phyloP scores from a whole-genome alignment of 2,113 vertebrate species.

The Ramphastos sulfuratus region DNA sequence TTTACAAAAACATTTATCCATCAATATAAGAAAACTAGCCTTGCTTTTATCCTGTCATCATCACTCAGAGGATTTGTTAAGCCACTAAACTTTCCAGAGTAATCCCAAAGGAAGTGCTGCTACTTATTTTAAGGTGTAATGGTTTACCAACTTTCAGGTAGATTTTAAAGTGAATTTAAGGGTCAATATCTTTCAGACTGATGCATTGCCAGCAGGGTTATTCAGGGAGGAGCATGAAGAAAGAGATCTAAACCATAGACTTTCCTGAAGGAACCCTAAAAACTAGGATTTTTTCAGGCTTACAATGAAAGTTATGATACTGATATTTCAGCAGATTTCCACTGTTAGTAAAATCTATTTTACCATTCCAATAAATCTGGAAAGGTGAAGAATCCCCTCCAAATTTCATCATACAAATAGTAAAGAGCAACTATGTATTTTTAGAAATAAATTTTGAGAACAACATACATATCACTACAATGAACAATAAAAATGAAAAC shows the following conservation, averaged over 20 bases:
- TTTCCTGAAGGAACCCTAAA: neutral
- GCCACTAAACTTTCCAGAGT: neutral
- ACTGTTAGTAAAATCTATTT: neutral
- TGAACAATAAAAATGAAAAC: neutral
- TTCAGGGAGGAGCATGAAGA: fast-evolving
- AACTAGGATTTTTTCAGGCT: neutral
- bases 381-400: neutral
- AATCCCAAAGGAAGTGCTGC: neutral
- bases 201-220: neutral
- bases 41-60: neutral
- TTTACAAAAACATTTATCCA: neutral
- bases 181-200: neutral
- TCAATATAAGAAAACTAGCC: neutral
- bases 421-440: neutral
- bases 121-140: neutral
- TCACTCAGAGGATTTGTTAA: neutral
- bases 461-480: fast-evolving
- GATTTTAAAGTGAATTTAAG: neutral
- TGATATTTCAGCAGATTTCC: neutral
- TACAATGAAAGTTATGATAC: neutral
- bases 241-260: neutral
- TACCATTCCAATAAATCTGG: neutral
- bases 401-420: neutral
- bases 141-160: neutral
- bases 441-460: neutral